Conservation (phyloP, 2,113 vertebrate species). For the Psammodynastes pulverulentus region DNA sequence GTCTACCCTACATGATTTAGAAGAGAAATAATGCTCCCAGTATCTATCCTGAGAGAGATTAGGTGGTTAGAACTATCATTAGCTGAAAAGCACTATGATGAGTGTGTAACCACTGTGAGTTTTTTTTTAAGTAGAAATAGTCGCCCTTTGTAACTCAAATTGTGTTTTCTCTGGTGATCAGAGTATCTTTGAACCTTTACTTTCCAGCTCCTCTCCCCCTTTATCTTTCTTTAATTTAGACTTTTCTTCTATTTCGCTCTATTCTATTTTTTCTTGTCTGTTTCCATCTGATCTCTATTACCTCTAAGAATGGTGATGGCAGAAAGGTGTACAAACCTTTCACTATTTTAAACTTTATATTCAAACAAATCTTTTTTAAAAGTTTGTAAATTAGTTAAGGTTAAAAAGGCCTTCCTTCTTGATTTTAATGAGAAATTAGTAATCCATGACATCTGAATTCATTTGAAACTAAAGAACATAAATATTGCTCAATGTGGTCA, state of each 20-base stretch:
- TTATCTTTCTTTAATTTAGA: not conserved
- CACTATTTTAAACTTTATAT: not conserved
- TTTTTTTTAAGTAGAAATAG: not conserved
- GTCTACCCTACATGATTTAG: not conserved
- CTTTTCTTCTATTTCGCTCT: not conserved
- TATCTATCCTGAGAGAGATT: not conserved
- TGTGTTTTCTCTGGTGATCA: not conserved
- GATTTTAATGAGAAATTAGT: not conserved
- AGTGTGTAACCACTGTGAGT: not conserved
- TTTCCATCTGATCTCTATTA: not conserved
- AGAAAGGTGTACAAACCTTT: not conserved
- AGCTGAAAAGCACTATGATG: not conserved
- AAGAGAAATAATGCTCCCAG: not conserved
- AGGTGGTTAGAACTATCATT: not conserved
- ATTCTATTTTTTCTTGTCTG: not conserved
- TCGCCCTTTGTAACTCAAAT: not conserved
- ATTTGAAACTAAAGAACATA: not conserved
- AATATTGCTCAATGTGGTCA: not conserved
- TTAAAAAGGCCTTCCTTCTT: not conserved
- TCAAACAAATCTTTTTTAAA: not conserved
- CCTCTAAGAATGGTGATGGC: not conserved
- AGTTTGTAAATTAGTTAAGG: not conserved
- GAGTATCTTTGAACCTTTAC: not conserved
- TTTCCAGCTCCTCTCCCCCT: not conserved
- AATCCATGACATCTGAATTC: not conserved